phyloP scores from a whole-genome alignment of 2,797 vertebrate species.

The Acomys russatus region DNA sequence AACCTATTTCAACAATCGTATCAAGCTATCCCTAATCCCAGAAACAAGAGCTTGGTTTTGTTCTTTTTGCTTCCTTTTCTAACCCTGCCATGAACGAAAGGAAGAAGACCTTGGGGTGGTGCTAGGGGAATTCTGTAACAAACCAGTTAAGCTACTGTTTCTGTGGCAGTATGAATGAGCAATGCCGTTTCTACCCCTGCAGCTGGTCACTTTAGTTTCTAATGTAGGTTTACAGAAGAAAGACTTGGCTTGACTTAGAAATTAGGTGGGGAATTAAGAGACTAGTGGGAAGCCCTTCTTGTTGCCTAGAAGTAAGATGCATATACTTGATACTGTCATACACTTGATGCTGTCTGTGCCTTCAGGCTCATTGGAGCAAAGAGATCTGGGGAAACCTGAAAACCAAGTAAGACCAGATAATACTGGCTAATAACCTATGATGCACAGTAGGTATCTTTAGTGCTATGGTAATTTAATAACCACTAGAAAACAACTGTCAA shows the following conservation, averaged over 20 bases:
- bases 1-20: neutral
- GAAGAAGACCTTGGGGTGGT: neutral
- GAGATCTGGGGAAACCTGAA: neutral
- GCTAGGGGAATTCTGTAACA: neutral
- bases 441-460: neutral
- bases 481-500: neutral
- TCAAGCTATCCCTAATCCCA: neutral
- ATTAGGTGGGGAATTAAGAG: neutral
- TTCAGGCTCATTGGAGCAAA: neutral
- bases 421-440: neutral
- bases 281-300: neutral
- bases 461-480: neutral
- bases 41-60: neutral
- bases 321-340: neutral
- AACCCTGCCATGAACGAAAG: neutral
- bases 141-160: neutral
- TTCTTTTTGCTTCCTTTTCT: neutral
- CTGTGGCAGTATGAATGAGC: too few relatives aligned
- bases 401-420: neutral
- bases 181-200: neutral
- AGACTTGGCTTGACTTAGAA: neutral
- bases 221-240: neutral
- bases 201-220: neutral
- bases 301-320: neutral
- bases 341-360: neutral